Conservation (phyloP, 2,113 vertebrate genomes). For the Melanostigma gelatinosum region DNA sequence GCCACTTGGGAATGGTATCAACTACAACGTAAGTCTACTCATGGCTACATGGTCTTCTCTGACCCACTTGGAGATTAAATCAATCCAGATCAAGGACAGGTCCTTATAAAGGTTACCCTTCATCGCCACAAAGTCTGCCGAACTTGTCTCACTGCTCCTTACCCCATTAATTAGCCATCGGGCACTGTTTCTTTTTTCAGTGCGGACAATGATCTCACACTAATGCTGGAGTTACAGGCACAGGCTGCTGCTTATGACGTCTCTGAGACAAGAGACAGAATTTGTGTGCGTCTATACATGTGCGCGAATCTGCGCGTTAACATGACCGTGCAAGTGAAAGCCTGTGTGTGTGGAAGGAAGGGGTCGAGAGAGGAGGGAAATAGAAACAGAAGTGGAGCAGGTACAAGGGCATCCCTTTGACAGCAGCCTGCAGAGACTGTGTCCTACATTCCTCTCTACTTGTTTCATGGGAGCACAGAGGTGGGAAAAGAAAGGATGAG, state of each 20-base stretch:
- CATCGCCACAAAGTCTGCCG: conserved; percentile 46
- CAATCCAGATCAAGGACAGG: conserved; percentile 17
- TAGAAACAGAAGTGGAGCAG: conserved; percentile 76
- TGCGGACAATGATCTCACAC: conserved; percentile 62
- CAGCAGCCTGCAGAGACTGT: conserved; percentile 73
- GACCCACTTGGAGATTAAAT: conserved; percentile 8
- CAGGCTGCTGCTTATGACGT: conserved; percentile 26
- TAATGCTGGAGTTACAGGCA: conserved; percentile 66
- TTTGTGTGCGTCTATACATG: background rate
- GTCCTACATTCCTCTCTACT: conserved; percentile 77
- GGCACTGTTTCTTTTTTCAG: conserved; percentile 64
- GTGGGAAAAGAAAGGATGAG: conserved; percentile 56
- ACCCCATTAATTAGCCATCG: conserved; percentile 75
- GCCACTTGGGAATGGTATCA: conserved; percentile 7
- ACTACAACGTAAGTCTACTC: conserved; percentile 17
- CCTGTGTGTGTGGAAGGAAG: conserved; percentile 48
- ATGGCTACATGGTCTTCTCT: background rate
- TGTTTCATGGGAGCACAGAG: conserved; percentile 65
- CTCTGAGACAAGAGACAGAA: conserved; percentile 27
- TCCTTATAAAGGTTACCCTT: conserved; percentile 51
- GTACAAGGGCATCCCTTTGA: conserved; percentile 81
- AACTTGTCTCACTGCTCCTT: conserved; percentile 51
- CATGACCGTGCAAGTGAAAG: conserved; percentile 48
- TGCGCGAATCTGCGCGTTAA: conserved; percentile 26
- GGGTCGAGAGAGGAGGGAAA: conserved; percentile 55